Percentiles rank a stretch among this genome's conserved stretches.
These are phyloP conservation scores for Sminthurides bifidus DNA, from an alignment of 1,140 invertebrate species.

Conservation along the genomic window DNA sequence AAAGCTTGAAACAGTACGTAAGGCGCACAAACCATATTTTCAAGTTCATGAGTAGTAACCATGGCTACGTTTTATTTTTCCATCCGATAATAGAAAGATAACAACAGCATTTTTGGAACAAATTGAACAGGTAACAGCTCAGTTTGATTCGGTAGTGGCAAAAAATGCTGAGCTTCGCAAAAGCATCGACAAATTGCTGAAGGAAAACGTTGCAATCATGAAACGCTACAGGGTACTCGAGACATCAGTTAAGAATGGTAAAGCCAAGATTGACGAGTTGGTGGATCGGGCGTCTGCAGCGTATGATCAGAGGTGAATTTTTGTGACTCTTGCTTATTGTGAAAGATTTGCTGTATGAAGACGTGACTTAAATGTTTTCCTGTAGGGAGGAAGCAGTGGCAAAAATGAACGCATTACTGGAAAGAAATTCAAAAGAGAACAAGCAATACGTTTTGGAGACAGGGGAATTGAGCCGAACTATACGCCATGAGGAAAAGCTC, in stretches of 20 bases:
- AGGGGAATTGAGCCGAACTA: slow-evolving; percentile 25
- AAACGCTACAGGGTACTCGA: slow-evolving; percentile 17
- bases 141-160: slow-evolving; percentile 29
- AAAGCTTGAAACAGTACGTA: slow-evolving; percentile 28
- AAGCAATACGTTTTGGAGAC: slow-evolving; percentile 26
- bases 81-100: background rate
- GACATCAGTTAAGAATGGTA: slow-evolving; percentile 10
- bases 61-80: background rate
- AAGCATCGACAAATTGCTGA: slow-evolving; percentile 21
- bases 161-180: slow-evolving; percentile 15
- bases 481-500: slow-evolving; percentile 29
- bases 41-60: background rate
- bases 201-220: slow-evolving; percentile 22
- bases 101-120: background rate
- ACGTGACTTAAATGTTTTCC: background rate
- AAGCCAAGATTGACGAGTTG: slow-evolving; percentile 18
- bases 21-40: background rate
- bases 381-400: slow-evolving; percentile 28
- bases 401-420: slow-evolving; percentile 22
- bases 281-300: slow-evolving; percentile 24
- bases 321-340: background rate
- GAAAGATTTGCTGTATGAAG: background rate
- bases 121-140: slow-evolving; percentile 22
- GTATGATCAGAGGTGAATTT: slow-evolving; percentile 25
- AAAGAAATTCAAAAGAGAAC: slow-evolving; percentile 29